These are phyloP conservation scores for Drosophila miranda DNA, from an alignment of 1,140 invertebrate species.

Conservation along the genomic window DNA sequence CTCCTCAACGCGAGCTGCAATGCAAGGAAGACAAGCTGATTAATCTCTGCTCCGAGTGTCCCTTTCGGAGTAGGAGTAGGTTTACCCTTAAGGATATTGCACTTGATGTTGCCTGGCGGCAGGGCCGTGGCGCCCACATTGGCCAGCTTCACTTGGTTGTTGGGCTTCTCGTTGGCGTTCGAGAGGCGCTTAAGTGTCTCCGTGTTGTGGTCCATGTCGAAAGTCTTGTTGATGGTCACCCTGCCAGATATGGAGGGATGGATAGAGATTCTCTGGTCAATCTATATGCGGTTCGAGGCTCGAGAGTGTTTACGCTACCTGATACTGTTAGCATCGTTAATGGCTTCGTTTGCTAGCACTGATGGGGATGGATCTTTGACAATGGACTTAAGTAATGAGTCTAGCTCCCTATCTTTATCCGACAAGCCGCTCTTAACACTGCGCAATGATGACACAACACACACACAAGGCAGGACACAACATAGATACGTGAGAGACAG, in stretches of 20 bases:
- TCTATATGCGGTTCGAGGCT: constrained; percentile 45
- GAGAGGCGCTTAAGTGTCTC: constrained; percentile 84
- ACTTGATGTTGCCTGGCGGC: constrained; percentile 94
- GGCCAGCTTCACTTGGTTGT: constrained; percentile 86
- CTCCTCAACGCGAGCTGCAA: constrained; percentile 85
- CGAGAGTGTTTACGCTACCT: constrained; percentile 71
- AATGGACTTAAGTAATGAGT: constrained; percentile 84
- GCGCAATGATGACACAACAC: constrained; percentile 61
- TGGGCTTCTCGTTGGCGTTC: constrained; percentile 85
- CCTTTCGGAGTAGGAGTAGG: background rate
- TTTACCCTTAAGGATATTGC: constrained; percentile 95
- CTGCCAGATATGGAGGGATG: constrained; percentile 59
- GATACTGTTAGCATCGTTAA: constrained; percentile 82
- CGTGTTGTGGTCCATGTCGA: constrained; percentile 85
- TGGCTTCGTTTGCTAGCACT: constrained; percentile 83
- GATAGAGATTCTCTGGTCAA: constrained; percentile 3
- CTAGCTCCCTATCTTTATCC: constrained; percentile 84
- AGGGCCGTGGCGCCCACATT: constrained; percentile 86
- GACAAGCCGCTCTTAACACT: constrained; percentile 83
- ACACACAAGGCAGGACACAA: constrained; percentile 51
- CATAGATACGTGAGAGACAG: constrained; percentile 54
- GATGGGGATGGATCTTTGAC: constrained; percentile 84
- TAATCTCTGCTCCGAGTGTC: background rate
- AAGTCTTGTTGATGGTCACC: constrained; percentile 85
- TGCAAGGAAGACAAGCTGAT: background rate